Evolutionary conservation across 64 coral and sea anemone genomes (phyloP), one percentile per base, ranked within the genome.

Genomic region (Hydrozoanthus tunicans): DNA sequence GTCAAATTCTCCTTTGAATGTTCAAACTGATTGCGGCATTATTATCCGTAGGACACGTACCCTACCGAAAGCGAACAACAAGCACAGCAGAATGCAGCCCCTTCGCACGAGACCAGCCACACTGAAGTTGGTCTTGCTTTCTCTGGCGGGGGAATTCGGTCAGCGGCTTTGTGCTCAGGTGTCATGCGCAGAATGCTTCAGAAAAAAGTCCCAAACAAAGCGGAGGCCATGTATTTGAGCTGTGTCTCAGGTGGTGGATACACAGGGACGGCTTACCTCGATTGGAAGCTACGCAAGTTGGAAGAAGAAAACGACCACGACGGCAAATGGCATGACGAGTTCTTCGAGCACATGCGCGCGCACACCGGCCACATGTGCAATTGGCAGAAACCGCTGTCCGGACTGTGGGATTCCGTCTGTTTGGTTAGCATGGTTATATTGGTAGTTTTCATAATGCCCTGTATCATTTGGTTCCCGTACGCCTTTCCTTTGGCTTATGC

Each of bases 191-290:
- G 82, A 69, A 85, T 85, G 51, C 62, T 85, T 5, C 82, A 85
- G 64, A 85, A 85, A 85, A 3, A 70, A 5, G 82, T 85, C 51
- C 82, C 82, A 3, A 8, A 85, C 7, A 85, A 57, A 5, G 82
- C 56, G 7, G 56, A 55, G 15, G 6, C 64, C 51, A 85, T 85
- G 82, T 86, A 92, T 51, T 51, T 92, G 52, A 85, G 91, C 81
- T 92, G 91, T 56, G 91, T 92, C 17, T 92, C 91, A 6, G 91
- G 91, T 9, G 91, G 91, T 20, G 91, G 91, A 77, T 92, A 85
- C 81, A 92, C 91, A 78, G 91, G 80, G 3, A 64, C 91, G 10
- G 80, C 91, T 0, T 92, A 92, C n/a, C 64, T 92, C 6, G 81
- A 86, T 12, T 92, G 91, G 91, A 92, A 92, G 27, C 65, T 78